Base-by-base conservation (phyloP, 2,888 invertebrate genomes). In the Ennomos quercinarius region DNA sequence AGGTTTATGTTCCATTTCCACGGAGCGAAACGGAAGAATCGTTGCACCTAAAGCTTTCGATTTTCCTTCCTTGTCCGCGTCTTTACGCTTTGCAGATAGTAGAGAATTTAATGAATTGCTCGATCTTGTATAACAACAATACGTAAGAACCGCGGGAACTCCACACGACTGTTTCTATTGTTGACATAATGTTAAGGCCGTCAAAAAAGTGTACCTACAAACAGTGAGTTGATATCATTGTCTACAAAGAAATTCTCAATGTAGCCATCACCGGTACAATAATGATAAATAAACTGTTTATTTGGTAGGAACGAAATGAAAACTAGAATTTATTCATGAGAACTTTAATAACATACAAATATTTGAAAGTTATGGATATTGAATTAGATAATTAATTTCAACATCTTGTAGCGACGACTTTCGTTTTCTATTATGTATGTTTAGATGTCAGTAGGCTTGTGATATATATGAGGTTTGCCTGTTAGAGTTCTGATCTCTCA, bases 71-170 rank as follows among this genome's bases (percentile, higher is more conserved):
- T 80, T 62, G 72, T 81, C 71, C 71, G 69, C 72, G 68, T 74
- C 72, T 74, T 71, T 72, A 70, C 73, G 70, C 71, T 77, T 77
- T 72, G 74, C 35, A 46, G 51, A 57, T 54, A 45, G 59, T 75
- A 77, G 76, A 78, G 73, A 66, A 74, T 78, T 68, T 78, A 75
- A 81, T 83, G 72, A 78, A 84, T 78, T 78, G 80, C 75, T 72
- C 77, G 78, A 80, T 86, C 83, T 89, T 89, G 87, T 88, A 84
- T 89, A 90, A 91, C 78, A 81, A 81, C 78, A 81, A 81, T 76
- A 78, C 81, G 84, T 89, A 90, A 91, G 84, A 86, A 83, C 80
- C 86, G 88, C 90, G 91, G 85, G 89, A 91, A 90, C 77, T 70
- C 61, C 54, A 61, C 75, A 69, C 82, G 86, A 58, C 89, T 87